Evolutionary conservation across 2,113 vertebrate species (phyloP).

Genomic region (Oenanthe melanoleuca): DNA sequence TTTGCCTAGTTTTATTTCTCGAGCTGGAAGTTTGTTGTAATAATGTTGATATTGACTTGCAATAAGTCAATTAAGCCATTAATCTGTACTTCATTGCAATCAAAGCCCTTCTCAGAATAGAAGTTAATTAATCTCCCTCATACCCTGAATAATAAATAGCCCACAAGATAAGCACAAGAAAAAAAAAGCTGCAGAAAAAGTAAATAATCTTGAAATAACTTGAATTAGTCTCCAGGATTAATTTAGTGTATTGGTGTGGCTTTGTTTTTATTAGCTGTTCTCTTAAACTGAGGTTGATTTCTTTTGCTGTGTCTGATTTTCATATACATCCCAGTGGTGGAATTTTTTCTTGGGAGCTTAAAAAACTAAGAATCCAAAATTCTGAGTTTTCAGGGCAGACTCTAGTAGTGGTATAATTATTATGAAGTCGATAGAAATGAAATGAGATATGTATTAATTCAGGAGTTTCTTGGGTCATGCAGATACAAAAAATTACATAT

Average conservation of each 20-base stretch:
- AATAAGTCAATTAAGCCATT: neutral
- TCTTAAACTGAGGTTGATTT: neutral
- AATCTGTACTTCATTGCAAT: neutral
- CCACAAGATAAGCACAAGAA: neutral
- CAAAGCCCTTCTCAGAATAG: neutral
- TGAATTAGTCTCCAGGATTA: neutral
- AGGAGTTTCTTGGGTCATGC: neutral
- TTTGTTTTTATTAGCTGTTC: neutral
- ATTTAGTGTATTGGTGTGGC: neutral
- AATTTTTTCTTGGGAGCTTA: neutral
- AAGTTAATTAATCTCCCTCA: neutral
- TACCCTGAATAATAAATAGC: neutral
- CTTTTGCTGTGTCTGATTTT: neutral
- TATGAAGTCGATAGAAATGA: neutral
- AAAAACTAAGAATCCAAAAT: neutral
- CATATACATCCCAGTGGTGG: neutral
- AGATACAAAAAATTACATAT: neutral
- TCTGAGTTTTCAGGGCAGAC: neutral
- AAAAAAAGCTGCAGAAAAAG: neutral
- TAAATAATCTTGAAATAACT: neutral
- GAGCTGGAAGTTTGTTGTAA: neutral
- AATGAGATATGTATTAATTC: neutral
- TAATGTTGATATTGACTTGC: neutral
- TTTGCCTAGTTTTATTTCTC: neutral
- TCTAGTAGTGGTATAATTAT: neutral